phyloP scores from a whole-genome alignment of 2,113 vertebrate genomes.

The Rhinolophus ferrumequinum region DNA sequence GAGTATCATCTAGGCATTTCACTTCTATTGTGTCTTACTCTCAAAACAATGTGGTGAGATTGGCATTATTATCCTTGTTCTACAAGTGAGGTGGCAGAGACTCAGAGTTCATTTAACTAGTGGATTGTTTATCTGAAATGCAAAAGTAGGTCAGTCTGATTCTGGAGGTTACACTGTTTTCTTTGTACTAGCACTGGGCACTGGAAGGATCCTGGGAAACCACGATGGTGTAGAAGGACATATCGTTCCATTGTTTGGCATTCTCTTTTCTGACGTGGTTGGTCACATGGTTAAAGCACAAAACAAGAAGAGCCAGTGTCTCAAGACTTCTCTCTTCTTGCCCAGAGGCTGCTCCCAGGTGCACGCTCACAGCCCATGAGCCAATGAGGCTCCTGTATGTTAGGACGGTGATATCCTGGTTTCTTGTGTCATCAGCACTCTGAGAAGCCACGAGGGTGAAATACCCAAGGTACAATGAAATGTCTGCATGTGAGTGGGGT shows the following conservation, averaged over 20 bases:
- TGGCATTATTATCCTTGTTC: slow-evolving; percentile 42
- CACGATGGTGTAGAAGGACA: background rate
- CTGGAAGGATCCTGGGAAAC: slow-evolving; percentile 7
- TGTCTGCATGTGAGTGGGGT: background rate
- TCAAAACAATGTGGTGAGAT: slow-evolving; percentile 48
- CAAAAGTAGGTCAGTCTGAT: slow-evolving; percentile 55
- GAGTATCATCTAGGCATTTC: slow-evolving; percentile 4
- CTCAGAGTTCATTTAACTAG: background rate
- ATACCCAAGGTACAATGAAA: background rate
- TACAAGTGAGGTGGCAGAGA: slow-evolving; percentile 34
- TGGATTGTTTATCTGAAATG: slow-evolving; percentile 32
- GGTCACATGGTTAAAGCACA: background rate
- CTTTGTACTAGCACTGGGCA: background rate
- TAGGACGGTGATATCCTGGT: background rate
- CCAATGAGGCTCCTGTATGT: background rate
- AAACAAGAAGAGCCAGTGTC: background rate
- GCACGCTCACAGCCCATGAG: background rate
- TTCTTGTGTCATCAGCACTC: background rate
- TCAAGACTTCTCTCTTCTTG: background rate
- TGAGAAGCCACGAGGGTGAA: background rate
- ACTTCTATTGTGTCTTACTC: slow-evolving; percentile 28
- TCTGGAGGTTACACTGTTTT: slow-evolving; percentile 3
- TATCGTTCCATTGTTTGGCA: background rate
- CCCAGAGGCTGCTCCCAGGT: background rate
- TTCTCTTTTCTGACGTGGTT: background rate